phyloP scores from a whole-genome alignment of 2,113 vertebrate species.

The Tetrax tetrax region DNA sequence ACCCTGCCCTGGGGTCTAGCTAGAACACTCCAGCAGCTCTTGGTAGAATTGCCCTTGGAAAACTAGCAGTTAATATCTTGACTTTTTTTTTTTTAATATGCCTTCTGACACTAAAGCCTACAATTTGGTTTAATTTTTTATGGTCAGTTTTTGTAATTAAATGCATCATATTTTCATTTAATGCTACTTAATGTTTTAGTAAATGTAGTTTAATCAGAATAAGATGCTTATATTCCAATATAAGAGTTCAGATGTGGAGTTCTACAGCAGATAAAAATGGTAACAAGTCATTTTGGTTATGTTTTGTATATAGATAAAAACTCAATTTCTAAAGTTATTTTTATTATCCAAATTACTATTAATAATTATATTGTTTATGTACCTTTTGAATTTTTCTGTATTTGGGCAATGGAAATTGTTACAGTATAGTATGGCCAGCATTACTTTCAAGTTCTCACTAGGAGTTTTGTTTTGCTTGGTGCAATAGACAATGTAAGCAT shows the following conservation, averaged over 20 bases:
- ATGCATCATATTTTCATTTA: background rate
- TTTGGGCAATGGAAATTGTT: conserved; percentile 10
- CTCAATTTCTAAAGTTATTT: background rate
- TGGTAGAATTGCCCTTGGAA: background rate
- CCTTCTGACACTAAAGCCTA: background rate
- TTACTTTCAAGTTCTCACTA: background rate
- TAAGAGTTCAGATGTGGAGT: background rate
- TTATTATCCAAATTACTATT: background rate
- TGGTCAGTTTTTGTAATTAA: background rate
- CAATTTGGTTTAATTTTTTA: background rate
- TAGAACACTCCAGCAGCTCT: background rate
- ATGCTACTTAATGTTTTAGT: background rate
- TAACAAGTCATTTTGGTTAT: background rate
- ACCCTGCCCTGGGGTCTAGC: background rate
- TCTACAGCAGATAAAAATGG: background rate
- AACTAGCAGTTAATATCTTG: background rate
- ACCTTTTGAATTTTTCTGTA: background rate
- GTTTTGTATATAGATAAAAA: background rate
- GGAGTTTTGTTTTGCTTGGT: conserved; percentile 10
- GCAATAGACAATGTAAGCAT: background rate
- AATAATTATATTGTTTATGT: background rate
- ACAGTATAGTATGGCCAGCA: background rate
- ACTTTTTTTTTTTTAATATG: background rate
- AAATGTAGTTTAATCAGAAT: background rate
- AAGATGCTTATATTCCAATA: background rate